Base-by-base conservation (phyloP, 2,113 vertebrate genomes). In the Notarius lentiginosus region DNA sequence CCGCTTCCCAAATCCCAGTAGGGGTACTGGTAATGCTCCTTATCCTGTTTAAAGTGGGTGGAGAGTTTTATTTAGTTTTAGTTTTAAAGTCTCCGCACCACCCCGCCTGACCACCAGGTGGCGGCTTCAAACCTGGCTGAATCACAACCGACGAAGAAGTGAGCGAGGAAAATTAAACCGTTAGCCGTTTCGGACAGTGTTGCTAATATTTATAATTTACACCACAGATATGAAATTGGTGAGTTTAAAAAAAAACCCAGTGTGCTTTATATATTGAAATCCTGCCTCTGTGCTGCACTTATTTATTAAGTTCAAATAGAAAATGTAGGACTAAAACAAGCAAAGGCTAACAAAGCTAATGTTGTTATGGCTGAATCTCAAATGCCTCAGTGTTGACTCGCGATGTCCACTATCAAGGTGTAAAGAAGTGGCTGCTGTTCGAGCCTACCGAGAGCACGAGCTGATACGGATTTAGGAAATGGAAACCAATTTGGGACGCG, bases 201-300 rank as follows among this genome's bases (percentile, higher is more conserved):
- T 0, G 22, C 10, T 72, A 58, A 9, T 72, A 41, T 41, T 41
- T 4, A 41, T 4, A 41, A 41, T 41, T 58, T 15, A 1, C 17
- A 72, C 9, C 7, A 12, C 58, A 75, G 41, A 88, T 49, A 90
- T 90, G 89, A 90, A 88, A 76, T 24, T 90, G 84, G 89, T 90
- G 84, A 82, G 89, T 90, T 86, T 75, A 79, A 65, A 2, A 22
- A 80, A 0, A 0, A 15, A 17, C 1, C 11, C 12, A 56, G 1
- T 9, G 11, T 77, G 14, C 0, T 20, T 41, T 41, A 56, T 56
- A 58, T 20, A 22, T 34, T 6, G 18, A 61, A 10, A 41, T 41
- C 41, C 41, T 24, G 47, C 18, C 1, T 41, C 5, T 41, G 5
- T 5, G 17, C 47, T 14, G 30, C 2, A 6, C 14, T 56, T 53